Percentiles rank a stretch among this genome's conserved stretches.
These are phyloP conservation scores for Plebejus anna DNA, from an alignment of 2,888 invertebrate species.

Conservation along the genomic window DNA sequence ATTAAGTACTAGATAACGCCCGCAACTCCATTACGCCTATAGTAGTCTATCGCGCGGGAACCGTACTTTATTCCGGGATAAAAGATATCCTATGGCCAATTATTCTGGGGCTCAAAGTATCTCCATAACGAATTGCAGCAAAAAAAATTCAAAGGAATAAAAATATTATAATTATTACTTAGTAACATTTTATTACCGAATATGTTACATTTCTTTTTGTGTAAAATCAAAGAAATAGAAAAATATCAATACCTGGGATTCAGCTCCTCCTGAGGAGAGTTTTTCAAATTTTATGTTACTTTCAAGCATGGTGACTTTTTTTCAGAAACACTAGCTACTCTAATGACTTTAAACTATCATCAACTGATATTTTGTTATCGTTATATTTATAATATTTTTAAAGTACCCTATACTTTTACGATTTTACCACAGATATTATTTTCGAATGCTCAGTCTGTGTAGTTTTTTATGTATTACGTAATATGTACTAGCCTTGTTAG, in stretches of 20 bases:
- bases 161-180: too few relatives aligned
- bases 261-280: not conserved
- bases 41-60: too few relatives aligned
- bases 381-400: not conserved
- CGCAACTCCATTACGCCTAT: too few relatives aligned
- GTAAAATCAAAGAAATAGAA: not conserved
- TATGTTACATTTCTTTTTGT: not conserved
- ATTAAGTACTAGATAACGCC: too few relatives aligned
- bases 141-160: too few relatives aligned
- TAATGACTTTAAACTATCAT: not conserved
- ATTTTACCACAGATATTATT: not conserved
- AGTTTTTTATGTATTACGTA: too few relatives aligned
- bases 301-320: constrained; percentile 1
- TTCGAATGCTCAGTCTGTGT: too few relatives aligned
- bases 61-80: too few relatives aligned
- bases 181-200: not conserved
- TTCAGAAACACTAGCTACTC: not conserved
- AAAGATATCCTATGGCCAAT: too few relatives aligned
- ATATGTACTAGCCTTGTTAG: too few relatives aligned
- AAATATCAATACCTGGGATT: not conserved
- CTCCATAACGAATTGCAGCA: too few relatives aligned
- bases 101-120: too few relatives aligned
- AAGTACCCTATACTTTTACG: not conserved
- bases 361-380: not conserved
- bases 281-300: not conserved